Percentiles rank a stretch among this genome's conserved stretches.
Evolutionary conservation across 2,888 invertebrate genomes (phyloP).

Genomic region (Elaeidobius kamerunicus): DNA sequence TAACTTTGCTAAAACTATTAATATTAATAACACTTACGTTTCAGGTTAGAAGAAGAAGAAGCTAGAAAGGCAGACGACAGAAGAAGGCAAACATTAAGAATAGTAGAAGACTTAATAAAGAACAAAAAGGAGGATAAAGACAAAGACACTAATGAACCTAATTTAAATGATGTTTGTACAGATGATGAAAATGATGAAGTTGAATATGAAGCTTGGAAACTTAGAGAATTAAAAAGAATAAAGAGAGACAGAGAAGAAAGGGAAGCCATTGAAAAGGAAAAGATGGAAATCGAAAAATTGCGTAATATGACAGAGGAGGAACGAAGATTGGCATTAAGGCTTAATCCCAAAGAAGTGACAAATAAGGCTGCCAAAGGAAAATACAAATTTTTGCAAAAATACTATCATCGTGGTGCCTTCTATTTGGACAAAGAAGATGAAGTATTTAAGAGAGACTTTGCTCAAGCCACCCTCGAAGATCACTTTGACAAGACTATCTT

Average conservation of each 20-base stretch:
- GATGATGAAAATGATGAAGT: conserved; percentile 96
- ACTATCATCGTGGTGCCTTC: conserved; percentile 99
- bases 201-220: conserved; percentile 97
- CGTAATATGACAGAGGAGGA: conserved; percentile 97
- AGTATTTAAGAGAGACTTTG: conserved; percentile 54
- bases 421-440: conserved; percentile 92
- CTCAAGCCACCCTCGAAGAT: conserved; percentile 82
- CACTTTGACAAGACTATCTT: conserved; percentile 98
- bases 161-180: conserved; percentile 82
- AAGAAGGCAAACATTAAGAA: conserved; percentile 78
- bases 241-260: conserved; percentile 95
- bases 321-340: conserved; percentile 76
- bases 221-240: conserved; percentile 92
- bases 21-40: conserved; percentile 1
- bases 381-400: conserved; percentile 99
- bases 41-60: conserved; percentile 76
- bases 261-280: conserved; percentile 84
- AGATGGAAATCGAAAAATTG: conserved; percentile 83
- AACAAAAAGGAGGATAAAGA: conserved; percentile 69
- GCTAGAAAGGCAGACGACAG: conserved; percentile 86
- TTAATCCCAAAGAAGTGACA: conserved; percentile 89
- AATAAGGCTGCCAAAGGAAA: conserved; percentile 97
- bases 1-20: too few relatives aligned
- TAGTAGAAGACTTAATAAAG: conserved; percentile 86
- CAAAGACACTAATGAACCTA: conserved; percentile 69